Percentiles rank a stretch among this genome's conserved stretches.
These are phyloP conservation scores for Sorex maritimensis DNA, from an alignment of 2,797 vertebrate species.

Conservation along the genomic window DNA sequence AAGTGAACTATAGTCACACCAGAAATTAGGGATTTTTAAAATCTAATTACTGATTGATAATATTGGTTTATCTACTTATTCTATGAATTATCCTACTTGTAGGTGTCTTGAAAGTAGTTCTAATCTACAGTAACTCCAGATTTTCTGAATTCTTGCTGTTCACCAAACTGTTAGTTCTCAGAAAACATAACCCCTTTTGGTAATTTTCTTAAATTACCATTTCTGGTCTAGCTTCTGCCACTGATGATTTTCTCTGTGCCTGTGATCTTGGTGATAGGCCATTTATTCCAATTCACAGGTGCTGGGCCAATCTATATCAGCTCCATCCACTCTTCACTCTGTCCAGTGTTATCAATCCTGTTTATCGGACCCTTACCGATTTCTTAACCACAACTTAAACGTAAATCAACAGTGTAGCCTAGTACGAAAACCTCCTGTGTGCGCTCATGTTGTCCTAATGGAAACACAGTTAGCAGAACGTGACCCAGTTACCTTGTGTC, in stretches of 20 bases:
- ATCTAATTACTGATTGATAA: slow-evolving; percentile 5
- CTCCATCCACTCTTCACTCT: not conserved
- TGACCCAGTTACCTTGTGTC: not conserved
- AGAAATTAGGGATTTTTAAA: not conserved
- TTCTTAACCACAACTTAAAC: slow-evolving; percentile 19
- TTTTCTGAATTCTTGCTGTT: not conserved
- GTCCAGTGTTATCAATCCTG: not conserved
- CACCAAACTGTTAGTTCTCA: not conserved
- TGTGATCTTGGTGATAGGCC: not conserved
- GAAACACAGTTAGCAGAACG: not conserved
- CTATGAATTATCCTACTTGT: not conserved
- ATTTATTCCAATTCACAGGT: not conserved
- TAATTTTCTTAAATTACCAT: not conserved
- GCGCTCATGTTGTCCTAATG: not conserved
- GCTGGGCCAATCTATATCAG: not conserved
- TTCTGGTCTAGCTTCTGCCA: not conserved
- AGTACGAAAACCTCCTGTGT: not conserved
- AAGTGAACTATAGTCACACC: not conserved
- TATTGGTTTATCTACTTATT: not conserved
- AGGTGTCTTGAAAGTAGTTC: slow-evolving; percentile 31
- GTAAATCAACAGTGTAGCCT: not conserved
- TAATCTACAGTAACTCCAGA: not conserved
- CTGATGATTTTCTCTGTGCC: slow-evolving; percentile 10
- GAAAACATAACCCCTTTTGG: not conserved
- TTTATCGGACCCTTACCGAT: not conserved